A percentile compares a stretch with the other conserved stretches of the same genome.
These are phyloP conservation scores for Poeciliopsis retropinna DNA, from an alignment of 2,113 vertebrate genomes.

Conservation along the genomic window DNA sequence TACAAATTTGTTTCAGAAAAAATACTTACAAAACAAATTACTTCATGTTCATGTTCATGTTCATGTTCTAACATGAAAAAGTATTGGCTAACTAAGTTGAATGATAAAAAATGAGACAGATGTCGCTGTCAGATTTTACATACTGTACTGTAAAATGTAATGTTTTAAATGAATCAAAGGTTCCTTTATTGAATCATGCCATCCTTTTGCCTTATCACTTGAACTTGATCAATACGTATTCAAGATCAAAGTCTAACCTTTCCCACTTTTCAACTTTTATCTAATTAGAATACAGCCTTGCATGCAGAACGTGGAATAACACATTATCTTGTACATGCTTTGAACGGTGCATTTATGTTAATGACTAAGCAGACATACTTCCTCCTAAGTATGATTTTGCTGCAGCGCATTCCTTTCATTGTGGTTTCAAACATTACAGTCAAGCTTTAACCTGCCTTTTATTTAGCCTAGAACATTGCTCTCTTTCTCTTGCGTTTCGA, in stretches of 20 bases:
- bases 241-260: conserved; percentile 5
- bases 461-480: conserved; percentile 21
- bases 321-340: not conserved
- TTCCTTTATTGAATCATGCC: not conserved
- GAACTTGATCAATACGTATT: not conserved
- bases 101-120: too few species aligned
- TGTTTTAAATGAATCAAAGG: too few species aligned
- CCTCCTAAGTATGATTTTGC: not conserved
- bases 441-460: not conserved
- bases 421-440: not conserved
- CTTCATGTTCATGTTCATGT: too few species aligned
- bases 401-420: not conserved
- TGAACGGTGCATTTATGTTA: not conserved
- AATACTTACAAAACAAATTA: too few species aligned
- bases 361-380: not conserved
- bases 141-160: too few species aligned
- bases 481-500: conserved; percentile 3
- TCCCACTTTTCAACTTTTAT: not conserved
- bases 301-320: too few species aligned
- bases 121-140: too few species aligned
- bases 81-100: too few species aligned
- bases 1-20: too few species aligned
- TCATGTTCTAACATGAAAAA: too few species aligned
- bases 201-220: not conserved
- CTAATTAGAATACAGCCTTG: not conserved